Evolutionary conservation across 2,888 invertebrate genomes (phyloP).

Genomic region (Hyposoter dolosus): DNA sequence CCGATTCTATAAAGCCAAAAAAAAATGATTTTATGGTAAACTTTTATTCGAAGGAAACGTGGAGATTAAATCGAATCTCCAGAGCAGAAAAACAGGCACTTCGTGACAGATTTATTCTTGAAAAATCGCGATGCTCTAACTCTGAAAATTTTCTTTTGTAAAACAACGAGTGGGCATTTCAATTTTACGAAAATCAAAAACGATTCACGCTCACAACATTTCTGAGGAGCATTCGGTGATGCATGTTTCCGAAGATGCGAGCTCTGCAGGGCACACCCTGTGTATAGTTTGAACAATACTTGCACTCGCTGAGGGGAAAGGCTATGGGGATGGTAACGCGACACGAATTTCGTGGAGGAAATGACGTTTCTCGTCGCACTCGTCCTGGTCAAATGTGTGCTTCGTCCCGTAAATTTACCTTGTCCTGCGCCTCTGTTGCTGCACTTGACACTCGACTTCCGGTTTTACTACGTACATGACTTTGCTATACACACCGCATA

Average conservation of each 20-base stretch:
- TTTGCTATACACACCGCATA: slow-evolving; percentile 14
- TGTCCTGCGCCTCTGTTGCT: slow-evolving; percentile 31
- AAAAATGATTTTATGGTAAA: no score
- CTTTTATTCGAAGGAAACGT: no score
- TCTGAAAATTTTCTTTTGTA: neutral
- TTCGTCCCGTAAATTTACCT: slow-evolving; percentile 56
- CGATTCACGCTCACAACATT: neutral
- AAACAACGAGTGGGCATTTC: neutral
- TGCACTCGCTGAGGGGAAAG: slow-evolving; percentile 30
- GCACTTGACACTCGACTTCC: slow-evolving; percentile 63
- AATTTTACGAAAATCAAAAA: neutral
- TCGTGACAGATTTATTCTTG: no score
- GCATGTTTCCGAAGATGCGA: neutral
- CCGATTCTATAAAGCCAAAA: no score
- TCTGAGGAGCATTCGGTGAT: neutral
- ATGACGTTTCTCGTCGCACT: slow-evolving; percentile 71
- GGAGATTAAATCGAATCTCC: no score
- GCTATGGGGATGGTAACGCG: slow-evolving; percentile 74
- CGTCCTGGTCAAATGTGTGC: slow-evolving; percentile 48
- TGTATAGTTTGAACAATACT: slow-evolving; percentile 24
- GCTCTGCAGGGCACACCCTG: neutral
- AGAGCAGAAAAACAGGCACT: no score
- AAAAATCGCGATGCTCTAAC: no score
- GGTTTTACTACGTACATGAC: slow-evolving; percentile 42
- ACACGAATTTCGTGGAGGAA: slow-evolving; percentile 76